These are phyloP conservation scores for Melanostoma mellinum DNA, from an alignment of 2,888 invertebrate species.

Conservation along the genomic window DNA sequence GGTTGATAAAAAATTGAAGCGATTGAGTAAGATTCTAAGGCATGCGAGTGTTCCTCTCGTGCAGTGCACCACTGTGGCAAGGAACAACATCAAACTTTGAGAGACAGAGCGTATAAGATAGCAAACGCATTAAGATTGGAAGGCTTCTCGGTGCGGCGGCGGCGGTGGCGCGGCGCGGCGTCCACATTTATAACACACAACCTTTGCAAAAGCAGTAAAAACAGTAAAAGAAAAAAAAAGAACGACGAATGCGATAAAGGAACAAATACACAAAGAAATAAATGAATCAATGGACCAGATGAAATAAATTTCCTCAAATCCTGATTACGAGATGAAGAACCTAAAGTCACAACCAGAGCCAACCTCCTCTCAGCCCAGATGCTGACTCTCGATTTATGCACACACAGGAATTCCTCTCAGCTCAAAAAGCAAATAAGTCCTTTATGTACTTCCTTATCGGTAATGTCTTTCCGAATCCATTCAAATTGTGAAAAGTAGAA, in stretches of 20 bases:
- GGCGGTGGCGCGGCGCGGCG: slow-evolving; percentile 1
- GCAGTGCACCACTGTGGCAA: slow-evolving; percentile 17
- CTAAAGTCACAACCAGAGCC: slow-evolving; percentile 24
- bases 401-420: slow-evolving; percentile 57
- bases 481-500: slow-evolving; percentile 73
- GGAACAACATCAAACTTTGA: slow-evolving; percentile 57
- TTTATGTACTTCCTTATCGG: slow-evolving; percentile 73
- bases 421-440: slow-evolving; percentile 66
- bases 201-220: slow-evolving; percentile 29
- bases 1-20: slow-evolving; percentile 68
- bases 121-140: slow-evolving; percentile 69
- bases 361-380: not conserved
- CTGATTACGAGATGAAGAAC: slow-evolving; percentile 68
- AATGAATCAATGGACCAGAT: slow-evolving; percentile 73
- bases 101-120: slow-evolving; percentile 68
- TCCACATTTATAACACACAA: slow-evolving; percentile 55
- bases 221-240: slow-evolving; percentile 23
- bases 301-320: slow-evolving; percentile 73
- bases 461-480: slow-evolving; percentile 73
- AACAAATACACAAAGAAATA: slow-evolving; percentile 69
- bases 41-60: slow-evolving; percentile 35
- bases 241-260: slow-evolving; percentile 65
- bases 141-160: slow-evolving; percentile 4
- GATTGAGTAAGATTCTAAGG: slow-evolving; percentile 63
- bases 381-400: slow-evolving; percentile 62